These are phyloP conservation scores for Anticlea derivata DNA, from an alignment of 2,888 invertebrate species.

Conservation along the genomic window DNA sequence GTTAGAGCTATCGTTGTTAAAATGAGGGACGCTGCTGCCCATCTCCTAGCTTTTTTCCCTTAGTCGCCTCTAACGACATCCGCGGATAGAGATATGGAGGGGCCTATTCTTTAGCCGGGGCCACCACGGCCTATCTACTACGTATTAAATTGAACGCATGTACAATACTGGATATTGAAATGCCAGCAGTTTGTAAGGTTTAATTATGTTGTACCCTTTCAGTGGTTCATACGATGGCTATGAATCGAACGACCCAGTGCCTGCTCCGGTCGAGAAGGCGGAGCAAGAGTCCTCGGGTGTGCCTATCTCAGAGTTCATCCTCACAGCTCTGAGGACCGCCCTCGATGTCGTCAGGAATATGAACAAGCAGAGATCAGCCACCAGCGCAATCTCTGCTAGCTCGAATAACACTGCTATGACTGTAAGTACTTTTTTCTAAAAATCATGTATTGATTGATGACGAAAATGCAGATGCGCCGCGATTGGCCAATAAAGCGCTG, in stretches of 20 bases:
- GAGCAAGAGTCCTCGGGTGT: constrained; percentile 47
- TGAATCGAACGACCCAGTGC: constrained; percentile 42
- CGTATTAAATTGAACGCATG: too few species aligned
- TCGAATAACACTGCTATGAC: constrained; percentile 50
- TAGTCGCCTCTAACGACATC: too few species aligned
- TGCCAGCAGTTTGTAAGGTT: not conserved
- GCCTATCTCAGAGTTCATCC: constrained; percentile 69
- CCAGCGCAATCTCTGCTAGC: constrained; percentile 16
- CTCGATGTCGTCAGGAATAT: constrained; percentile 73
- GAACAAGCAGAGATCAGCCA: constrained; percentile 61
- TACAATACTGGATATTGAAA: too few species aligned
- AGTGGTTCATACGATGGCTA: constrained; percentile 48
- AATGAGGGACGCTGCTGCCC: too few species aligned
- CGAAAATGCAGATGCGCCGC: too few species aligned
- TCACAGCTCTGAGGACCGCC: constrained; percentile 71
- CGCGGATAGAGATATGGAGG: too few species aligned
- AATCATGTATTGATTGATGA: too few species aligned
- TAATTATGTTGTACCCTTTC: constrained; percentile 5
- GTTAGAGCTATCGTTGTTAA: too few species aligned
- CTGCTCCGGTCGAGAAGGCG: constrained; percentile 37
- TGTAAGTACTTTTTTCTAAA: constrained; percentile 44
- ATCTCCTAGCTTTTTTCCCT: too few species aligned
- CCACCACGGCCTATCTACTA: too few species aligned
- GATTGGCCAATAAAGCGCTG: too few species aligned
- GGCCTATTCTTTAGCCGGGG: too few species aligned